phyloP scores from a whole-genome alignment of 2,113 vertebrate genomes.

The Panthera uncia region DNA sequence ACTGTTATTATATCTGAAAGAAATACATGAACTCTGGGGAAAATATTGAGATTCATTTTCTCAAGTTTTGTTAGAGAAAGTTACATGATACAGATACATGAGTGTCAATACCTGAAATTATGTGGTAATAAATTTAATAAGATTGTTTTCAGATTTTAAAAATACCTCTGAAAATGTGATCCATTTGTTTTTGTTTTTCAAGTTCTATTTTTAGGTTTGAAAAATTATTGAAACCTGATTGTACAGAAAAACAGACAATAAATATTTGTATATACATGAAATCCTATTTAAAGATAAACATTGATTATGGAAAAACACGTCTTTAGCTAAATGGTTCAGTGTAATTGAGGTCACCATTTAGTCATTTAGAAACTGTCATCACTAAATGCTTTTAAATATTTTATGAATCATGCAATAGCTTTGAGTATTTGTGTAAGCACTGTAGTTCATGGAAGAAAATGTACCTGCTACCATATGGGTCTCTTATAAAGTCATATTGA shows the following conservation, averaged over 20 bases:
- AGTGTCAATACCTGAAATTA: neutral
- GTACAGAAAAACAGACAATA: neutral
- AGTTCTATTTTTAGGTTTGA: neutral
- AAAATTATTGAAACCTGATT: neutral
- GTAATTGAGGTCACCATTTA: constrained; percentile 12
- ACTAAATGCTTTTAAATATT: constrained; percentile 51
- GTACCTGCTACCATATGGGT: neutral
- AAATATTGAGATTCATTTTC: neutral
- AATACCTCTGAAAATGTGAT: neutral
- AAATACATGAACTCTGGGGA: neutral
- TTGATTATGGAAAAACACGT: constrained; percentile 20
- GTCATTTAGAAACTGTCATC: constrained; percentile 31
- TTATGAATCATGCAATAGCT: constrained; percentile 57
- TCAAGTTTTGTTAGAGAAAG: neutral
- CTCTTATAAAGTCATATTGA: constrained; percentile 10
- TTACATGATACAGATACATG: neutral
- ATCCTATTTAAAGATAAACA: constrained; percentile 44
- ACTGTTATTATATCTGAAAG: neutral
- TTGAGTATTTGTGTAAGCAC: constrained; percentile 25
- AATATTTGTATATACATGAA: neutral
- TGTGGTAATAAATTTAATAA: neutral
- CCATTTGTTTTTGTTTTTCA: neutral
- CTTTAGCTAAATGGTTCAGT: constrained; percentile 6
- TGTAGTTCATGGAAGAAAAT: neutral
- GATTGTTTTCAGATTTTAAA: neutral